Evolutionary conservation across 1,140 invertebrate species (phyloP), one percentile per base, ranked within the genome.

Genomic region (Macrotrachela quadricornifera): DNA sequence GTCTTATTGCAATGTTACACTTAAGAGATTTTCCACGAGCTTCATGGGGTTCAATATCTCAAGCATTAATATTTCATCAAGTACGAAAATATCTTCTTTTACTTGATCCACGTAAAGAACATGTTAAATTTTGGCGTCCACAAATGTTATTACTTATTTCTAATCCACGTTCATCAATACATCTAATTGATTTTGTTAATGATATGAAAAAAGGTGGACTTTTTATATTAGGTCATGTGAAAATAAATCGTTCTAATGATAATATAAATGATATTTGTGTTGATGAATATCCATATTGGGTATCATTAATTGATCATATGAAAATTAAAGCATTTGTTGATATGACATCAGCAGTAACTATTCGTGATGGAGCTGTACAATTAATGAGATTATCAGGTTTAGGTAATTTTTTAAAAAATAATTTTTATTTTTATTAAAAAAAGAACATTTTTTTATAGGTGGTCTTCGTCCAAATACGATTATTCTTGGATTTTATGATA

Each of bases 391-490:
- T 96, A 44, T 82, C 85, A 14, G 92, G 92, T 12, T 77, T 97
- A 59, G 49, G 49, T 51, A 51, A 51, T 17, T 16, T 13, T 44
- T 16, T 10, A 0, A 43, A 4, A 50, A 30, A 14, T 42, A 17
- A 17, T 15, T 12, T 14, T 30, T 1, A 6, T 30, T 21, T 30
- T 18, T 18, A 15, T 12, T 15, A 9, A 40, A 40, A 37, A 37
- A 16, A 42, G 21, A 21, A 2, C 1, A 42, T 6, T 50, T 4
- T 43, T 0, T 42, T 37, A 10, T 46, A 18, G 92, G 92, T 4
- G 92, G 91, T 10, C 96, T 97, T 90, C 94, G 96, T 67, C 90
- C 90, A 0, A 96, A 97, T 65, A 96, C 91, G 0, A 83, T 97
- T 50, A 69, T 76, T 40, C 60, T 78, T 37, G 77, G 88, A 8